Base-by-base conservation (phyloP, 1,140 invertebrate species). In the Stegodyphus dumicola region DNA sequence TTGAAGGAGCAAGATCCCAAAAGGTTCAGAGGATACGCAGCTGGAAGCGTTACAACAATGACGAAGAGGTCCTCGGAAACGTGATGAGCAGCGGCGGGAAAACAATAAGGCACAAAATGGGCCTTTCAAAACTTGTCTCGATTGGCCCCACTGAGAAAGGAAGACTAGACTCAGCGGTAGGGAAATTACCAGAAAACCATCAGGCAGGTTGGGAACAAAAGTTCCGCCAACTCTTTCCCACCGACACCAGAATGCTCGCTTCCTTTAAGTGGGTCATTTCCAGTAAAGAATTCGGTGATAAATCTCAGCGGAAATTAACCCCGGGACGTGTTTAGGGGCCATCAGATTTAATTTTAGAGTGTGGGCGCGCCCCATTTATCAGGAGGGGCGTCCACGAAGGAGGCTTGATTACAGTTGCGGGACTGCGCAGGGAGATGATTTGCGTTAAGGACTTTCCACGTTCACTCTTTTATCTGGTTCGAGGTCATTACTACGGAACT, bases 331-430 rank as follows among this genome's bases (percentile, higher is more conserved):
- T 83, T 75, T 75, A 83, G 80, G 69, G 79, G 70, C 67, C 80
- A 83, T 83, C 80, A 83, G 80, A 83, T 83, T 83, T 83, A 83
- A 83, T 83, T 83, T 83, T 83, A 56, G 80, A 83, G 60, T 83
- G 80, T 83, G 80, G 80, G 73, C 70, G 71, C 69, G 52, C 11
- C 70, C 80, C 80, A 83, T 83, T 83, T 83, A 75, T 83, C 80
- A 83, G 70, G 13, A 53, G 69, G 67, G 78, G 78, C 48, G 78
- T 60, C 78, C 51, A 33, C 33, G 33, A 33, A 2, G 78, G 60
- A 69, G 67, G n/a, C 67, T 80, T 80, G 78, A 80, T 80, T 80
- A 80, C 67, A 71, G 78, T 60, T 71, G 49, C 15, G 67, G 69
- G 77, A n/a, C 33, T 49, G 33, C 56, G n/a, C 48, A 11, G n/a